Evolutionary conservation across 2,888 invertebrate genomes (phyloP), one percentile per base, ranked within the genome.

Genomic region (Mystacides longicornis): DNA sequence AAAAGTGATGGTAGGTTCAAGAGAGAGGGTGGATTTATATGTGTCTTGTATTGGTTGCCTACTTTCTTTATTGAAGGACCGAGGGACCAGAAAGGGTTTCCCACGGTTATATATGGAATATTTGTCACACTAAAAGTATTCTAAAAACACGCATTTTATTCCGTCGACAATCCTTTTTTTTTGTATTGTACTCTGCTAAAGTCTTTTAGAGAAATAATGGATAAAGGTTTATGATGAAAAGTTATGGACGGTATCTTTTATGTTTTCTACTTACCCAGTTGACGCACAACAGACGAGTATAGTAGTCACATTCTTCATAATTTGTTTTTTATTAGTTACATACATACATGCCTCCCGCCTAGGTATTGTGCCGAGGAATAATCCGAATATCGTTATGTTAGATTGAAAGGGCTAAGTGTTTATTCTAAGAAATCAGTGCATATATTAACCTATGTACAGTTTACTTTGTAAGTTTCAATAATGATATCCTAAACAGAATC

Each of bases 41-140:
- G n/a, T 4, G 14, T 37, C 37, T 37, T 37, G 37, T 37, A 37
- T 37, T 37, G 37, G 37, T 37, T 16, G 37, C 37, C 37, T 37
- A n/a, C 16, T 37, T 37, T 37, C 37, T 37, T 37, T 37, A 37
- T 37, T 37, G 37, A 3, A 37, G 37, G 7, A 37, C 37, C 14
- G 16, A 37, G 14, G 37, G 37, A 14, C 4, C 37, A 7, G 16
- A 37, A 37, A 37, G 37, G 37, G 37, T 37, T 37, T 7, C 37
- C 16, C 4, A 3, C 37, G 37, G 37, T 37, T 37, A 37, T 37
- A 37, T 37, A 7, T 37, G 16, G 37, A 37, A 37, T 37, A 37
- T 37, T 37, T 37, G 37, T 37, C 37, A 37, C 37, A 37, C 37
- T 37, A 14, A 37, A 37, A 37, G 37, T 37, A 37, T 37, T 16